These are phyloP conservation scores for Peromyscus nudipes DNA, from an alignment of 2,797 vertebrate genomes.

Conservation along the genomic window DNA sequence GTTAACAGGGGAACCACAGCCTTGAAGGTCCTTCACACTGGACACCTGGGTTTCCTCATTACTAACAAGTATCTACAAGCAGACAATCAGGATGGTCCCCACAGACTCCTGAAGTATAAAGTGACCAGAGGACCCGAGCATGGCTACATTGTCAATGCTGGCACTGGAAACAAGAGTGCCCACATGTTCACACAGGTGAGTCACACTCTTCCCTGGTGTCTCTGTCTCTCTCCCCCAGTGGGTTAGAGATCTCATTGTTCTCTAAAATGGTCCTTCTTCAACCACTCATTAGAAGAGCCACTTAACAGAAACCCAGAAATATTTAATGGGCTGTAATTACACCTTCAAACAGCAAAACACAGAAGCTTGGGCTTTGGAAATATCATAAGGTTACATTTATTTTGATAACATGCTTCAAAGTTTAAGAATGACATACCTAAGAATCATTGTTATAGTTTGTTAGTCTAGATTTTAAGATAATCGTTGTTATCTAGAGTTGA, in stretches of 20 bases:
- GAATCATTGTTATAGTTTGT: not conserved
- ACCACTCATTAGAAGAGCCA: not conserved
- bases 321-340: not conserved
- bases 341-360: not conserved
- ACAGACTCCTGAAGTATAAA: conserved; percentile 90
- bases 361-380: not conserved
- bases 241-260: not conserved
- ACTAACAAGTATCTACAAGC: conserved; percentile 92
- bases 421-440: not conserved
- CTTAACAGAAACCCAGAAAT: not conserved
- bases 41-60: conserved; percentile 92
- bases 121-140: conserved; percentile 90
- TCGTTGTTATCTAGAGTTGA: not conserved
- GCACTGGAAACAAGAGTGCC: conserved; percentile 90
- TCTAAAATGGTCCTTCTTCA: not conserved
- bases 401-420: not conserved
- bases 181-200: conserved; percentile 93
- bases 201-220: not conserved
- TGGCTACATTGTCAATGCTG: conserved; percentile 92
- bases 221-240: not conserved
- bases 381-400: not conserved
- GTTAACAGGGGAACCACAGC: conserved; percentile 92
- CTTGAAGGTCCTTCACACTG: conserved; percentile 90
- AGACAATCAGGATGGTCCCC: conserved; percentile 91
- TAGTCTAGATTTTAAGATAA: not conserved